Base-by-base conservation (phyloP, 2,797 vertebrate genomes). In the Trachops cirrhosus region DNA sequence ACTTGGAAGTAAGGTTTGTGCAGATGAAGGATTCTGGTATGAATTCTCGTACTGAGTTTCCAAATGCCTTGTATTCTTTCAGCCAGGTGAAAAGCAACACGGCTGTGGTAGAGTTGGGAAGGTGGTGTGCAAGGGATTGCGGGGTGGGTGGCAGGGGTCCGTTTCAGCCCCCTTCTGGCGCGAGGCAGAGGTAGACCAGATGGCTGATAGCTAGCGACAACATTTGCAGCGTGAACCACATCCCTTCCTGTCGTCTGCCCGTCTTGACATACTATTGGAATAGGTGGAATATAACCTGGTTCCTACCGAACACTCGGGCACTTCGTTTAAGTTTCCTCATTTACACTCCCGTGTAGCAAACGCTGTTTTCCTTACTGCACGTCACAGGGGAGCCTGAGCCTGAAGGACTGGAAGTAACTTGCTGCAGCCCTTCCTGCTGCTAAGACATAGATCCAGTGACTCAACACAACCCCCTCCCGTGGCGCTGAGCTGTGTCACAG, bases 61-160 rank as follows among this genome's bases (percentile, higher is more conserved):
- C 39, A 44, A 18, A 16, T 24, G 70, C 48, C 74, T 90, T 41
- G 4, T 62, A 4, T 44, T 84, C 44, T 82, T 85, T 37, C 29
- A 80, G 68, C 71, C 79, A 52, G 46, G 12, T 54, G 39, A 22
- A 54, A 79, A 88, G 77, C 52, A 29, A 8, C 5, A 1, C 48
- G 16, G 39, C 50, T 16, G 14, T 62, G 68, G n/a, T 71, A 41
- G 74, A 52, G 15, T 34, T 54, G 54, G 62, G 70, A 80, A 73
- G n/a, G 18, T 16, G 2, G 0, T 41, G 3, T 52, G 5, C 29
- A 34, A 41, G 74, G n/a, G 46, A 32, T 14, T 16, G 21, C 22
- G 39, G 21, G 2, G 5, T 19, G 18, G 19, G 4, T 6, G 3
- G 32, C 18, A 0, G 0, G 0, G 37, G n/a, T 11, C 19, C 22